Evolutionary conservation across 2,888 invertebrate species (phyloP), one percentile per base, ranked within the genome.

Genomic region (Drosophila greeni): DNA sequence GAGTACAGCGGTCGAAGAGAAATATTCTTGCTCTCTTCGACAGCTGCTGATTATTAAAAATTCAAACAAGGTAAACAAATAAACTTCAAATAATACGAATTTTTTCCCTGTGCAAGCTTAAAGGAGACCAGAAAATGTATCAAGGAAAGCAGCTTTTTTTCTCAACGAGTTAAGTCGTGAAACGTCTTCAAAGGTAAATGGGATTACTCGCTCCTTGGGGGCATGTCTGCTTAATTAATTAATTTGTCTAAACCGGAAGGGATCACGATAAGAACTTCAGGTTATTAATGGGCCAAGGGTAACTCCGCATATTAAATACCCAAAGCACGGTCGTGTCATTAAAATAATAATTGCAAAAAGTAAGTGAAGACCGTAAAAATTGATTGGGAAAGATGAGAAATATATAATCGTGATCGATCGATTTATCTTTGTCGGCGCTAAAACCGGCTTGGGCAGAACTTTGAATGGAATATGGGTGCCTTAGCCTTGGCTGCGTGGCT

Each of bases 391-490:
- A 47, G 18, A 45, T 45, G 16, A 16, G 45, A 53, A 48, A 47
- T 20, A 37, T 55, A 20, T 54, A 37, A 31, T 23, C 54, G 56
- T 51, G 40, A 42, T 42, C 42, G 33, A 61, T 42, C 26, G 34
- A 42, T 37, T 33, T 39, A 33, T 39, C 31, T 34, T 18, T 9
- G n/a, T 33, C 24, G 31, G 24, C 23, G 23, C 14, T 16, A 48
- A 51, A 62, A 62, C 65, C 61, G 53, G 65, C 42, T 65, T 34
- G 52, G 11, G 39, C 20, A 34, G 29, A 34, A 40, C 65, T 23
- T 23, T 34, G 20, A 33, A 26, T 61, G 36, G 36, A 20, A 61
- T 37, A n/a, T 12, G 18, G 18, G 52, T 33, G 20, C 6, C 33
- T 4, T 24, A 16, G 29, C 16, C 58, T 33, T 26, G 31, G 40